A percentile compares a stretch with the other conserved stretches of the same genome.
Evolutionary conservation across 2,113 vertebrate species (phyloP).

Genomic region (Crotalus tigris): DNA sequence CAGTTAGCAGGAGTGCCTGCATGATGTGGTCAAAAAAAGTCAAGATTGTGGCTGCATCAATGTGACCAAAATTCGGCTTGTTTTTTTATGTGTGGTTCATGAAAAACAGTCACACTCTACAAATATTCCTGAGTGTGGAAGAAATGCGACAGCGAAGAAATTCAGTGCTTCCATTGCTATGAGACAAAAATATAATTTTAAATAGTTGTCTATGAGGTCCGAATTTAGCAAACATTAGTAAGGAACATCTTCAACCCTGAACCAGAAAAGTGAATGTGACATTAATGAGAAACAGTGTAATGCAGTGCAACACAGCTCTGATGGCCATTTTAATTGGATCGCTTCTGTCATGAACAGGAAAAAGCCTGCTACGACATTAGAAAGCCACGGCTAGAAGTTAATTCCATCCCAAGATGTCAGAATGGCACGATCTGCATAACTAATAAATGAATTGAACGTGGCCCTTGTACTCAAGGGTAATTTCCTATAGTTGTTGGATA

Average conservation of each 20-base stretch:
- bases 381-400: constrained; percentile 43
- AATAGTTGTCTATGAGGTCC: constrained; percentile 45
- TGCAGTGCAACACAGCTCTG: constrained; percentile 57
- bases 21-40: not conserved
- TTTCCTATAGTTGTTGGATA: constrained; percentile 32
- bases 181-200: constrained; percentile 50
- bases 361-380: constrained; percentile 57
- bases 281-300: constrained; percentile 62
- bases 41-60: not conserved
- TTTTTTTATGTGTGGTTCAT: not conserved
- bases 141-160: constrained; percentile 12
- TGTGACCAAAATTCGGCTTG: not conserved
- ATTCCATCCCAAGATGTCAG: constrained; percentile 24
- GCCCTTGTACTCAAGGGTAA: constrained; percentile 1
- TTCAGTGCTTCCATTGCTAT: constrained; percentile 35
- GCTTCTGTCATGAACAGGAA: constrained; percentile 40
- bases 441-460: constrained; percentile 43
- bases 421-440: constrained; percentile 48
- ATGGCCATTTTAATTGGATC: constrained; percentile 70
- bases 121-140: not conserved
- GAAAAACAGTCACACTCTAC: not conserved
- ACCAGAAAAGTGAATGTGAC: constrained; percentile 67
- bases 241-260: constrained; percentile 54
- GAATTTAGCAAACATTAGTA: constrained; percentile 47
- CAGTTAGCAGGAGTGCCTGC: not conserved